Conservation (phyloP, 2,113 vertebrate species). For the Thermophis baileyi region DNA sequence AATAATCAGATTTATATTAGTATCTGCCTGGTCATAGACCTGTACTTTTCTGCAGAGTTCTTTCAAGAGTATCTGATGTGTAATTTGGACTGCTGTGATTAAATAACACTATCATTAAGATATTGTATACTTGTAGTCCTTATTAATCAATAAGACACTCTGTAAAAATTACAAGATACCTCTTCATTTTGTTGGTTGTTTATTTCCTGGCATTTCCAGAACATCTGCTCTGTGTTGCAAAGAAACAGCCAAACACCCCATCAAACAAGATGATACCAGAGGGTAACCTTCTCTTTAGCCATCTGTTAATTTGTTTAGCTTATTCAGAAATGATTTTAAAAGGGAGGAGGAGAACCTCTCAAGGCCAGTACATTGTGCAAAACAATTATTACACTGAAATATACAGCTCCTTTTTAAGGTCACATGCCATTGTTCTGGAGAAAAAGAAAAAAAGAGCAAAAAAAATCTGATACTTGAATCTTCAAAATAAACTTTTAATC, state of each 20-base stretch:
- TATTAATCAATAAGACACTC: slow-evolving; percentile 24
- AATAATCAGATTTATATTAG: not conserved
- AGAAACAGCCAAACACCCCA: not conserved
- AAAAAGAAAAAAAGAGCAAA: not conserved
- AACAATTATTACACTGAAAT: not conserved
- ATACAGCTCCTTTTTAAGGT: not conserved
- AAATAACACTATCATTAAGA: slow-evolving; percentile 19
- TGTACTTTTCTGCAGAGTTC: not conserved
- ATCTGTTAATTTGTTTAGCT: slow-evolving; percentile 32
- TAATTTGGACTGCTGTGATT: slow-evolving; percentile 10
- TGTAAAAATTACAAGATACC: slow-evolving; percentile 14
- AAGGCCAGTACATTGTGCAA: not conserved
- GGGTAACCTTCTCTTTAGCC: slow-evolving; percentile 12
- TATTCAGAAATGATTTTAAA: slow-evolving; percentile 5
- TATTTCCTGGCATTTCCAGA: slow-evolving; percentile 39
- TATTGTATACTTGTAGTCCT: not conserved
- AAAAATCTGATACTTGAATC: not conserved
- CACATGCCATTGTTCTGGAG: not conserved
- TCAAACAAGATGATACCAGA: not conserved
- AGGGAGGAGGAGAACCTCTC: slow-evolving; percentile 19
- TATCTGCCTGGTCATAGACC: not conserved
- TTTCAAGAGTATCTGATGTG: not conserved
- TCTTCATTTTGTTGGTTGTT: slow-evolving; percentile 40
- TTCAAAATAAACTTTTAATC: not conserved
- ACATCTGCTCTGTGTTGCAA: slow-evolving; percentile 17